Evolutionary conservation across 2,113 vertebrate genomes (phyloP).

Genomic region (Hymenochirus boettgeri): DNA sequence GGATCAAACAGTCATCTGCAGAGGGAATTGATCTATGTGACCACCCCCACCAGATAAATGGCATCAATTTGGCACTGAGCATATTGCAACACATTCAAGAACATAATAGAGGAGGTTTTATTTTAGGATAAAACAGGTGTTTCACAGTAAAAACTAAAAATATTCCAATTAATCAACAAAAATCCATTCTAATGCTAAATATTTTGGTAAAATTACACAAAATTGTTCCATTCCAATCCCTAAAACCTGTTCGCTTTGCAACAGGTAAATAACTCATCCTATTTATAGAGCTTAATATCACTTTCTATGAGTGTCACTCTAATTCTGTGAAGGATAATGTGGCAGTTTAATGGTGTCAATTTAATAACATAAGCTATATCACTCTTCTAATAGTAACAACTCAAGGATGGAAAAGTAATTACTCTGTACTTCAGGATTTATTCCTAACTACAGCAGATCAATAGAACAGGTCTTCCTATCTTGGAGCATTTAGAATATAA

Average conservation of each 20-base stretch:
- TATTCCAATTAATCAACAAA: too few relatives aligned
- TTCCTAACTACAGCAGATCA: conserved; percentile 36
- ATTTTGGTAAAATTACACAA: too few relatives aligned
- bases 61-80: too few relatives aligned
- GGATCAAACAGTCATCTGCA: too few relatives aligned
- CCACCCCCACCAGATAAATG: too few relatives aligned
- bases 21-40: too few relatives aligned
- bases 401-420: conserved; percentile 41
- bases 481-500: conserved; percentile 35
- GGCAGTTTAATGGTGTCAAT: conserved; percentile 40
- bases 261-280: conserved; percentile 31
- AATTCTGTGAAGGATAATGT: conserved; percentile 37
- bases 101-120: too few relatives aligned
- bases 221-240: too few relatives aligned
- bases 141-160: too few relatives aligned
- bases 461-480: conserved; percentile 36
- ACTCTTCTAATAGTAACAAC: conserved; percentile 36
- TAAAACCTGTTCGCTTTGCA: neutral
- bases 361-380: conserved; percentile 38
- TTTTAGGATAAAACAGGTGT: too few relatives aligned
- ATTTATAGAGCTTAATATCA: conserved; percentile 25
- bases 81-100: too few relatives aligned
- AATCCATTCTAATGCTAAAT: too few relatives aligned
- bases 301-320: conserved; percentile 30
- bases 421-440: conserved; percentile 40